Evolutionary conservation across 2,888 invertebrate genomes (phyloP).

Genomic region (Mimas tiliae): DNA sequence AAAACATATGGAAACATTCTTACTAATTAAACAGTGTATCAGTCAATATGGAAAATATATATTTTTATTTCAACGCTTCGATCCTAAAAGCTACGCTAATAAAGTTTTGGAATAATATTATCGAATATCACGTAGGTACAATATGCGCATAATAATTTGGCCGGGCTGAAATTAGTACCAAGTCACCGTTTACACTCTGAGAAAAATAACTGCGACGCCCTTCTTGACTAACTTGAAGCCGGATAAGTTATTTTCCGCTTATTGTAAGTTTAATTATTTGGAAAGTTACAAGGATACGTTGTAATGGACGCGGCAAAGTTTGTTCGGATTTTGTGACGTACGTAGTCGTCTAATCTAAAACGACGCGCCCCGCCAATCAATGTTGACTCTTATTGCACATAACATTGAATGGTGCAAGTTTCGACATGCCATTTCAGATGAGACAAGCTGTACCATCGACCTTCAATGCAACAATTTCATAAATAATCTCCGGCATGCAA

Average conservation of each 20-base stretch:
- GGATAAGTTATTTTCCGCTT: no score
- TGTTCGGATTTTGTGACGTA: slow-evolving; percentile 5
- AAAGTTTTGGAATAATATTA: slow-evolving; percentile 49
- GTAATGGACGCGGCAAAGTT: slow-evolving; percentile 4
- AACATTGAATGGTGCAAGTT: neutral
- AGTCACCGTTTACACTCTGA: no score
- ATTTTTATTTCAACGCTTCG: slow-evolving; percentile 40
- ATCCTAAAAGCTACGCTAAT: slow-evolving; percentile 35
- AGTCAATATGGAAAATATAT: slow-evolving; percentile 55
- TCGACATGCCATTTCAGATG: no score
- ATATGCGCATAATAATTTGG: no score
- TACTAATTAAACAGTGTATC: slow-evolving; percentile 42
- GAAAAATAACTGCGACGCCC: no score
- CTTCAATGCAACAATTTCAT: neutral
- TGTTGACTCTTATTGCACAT: no score
- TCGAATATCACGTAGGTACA: slow-evolving; percentile 45
- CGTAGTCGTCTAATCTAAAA: neutral
- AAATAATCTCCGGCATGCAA: no score
- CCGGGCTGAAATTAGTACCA: no score
- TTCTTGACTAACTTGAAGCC: no score
- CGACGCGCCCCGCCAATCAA: neutral
- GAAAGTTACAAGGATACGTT: slow-evolving; percentile 10
- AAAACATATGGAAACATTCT: slow-evolving; percentile 46
- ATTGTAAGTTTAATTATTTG: slow-evolving; percentile 5
- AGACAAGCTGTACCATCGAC: neutral